Evolutionary conservation across 2,113 vertebrate genomes (phyloP).

Genomic region (Urocitellus parryii): DNA sequence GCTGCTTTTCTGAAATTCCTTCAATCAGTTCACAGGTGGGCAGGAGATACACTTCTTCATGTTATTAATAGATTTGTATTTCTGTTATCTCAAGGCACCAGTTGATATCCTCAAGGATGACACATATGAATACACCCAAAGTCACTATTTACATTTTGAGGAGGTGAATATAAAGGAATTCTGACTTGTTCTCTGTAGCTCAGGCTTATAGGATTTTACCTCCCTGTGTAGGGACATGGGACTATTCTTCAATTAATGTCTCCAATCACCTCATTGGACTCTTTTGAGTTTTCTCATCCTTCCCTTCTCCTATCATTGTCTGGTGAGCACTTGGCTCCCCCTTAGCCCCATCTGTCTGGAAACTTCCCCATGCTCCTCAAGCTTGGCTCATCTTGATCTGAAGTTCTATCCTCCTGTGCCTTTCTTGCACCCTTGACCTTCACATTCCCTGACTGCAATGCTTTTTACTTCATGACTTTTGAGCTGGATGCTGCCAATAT

Average conservation of each 20-base stretch:
- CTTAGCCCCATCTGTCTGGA: background rate
- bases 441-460: background rate
- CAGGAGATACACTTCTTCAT: background rate
- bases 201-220: background rate
- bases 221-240: background rate
- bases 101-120: background rate
- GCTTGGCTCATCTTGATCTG: rapidly evolving
- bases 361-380: background rate
- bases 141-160: background rate
- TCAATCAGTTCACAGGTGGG: background rate
- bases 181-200: background rate
- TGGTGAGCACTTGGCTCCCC: background rate
- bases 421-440: background rate
- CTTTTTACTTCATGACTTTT: background rate
- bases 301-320: background rate
- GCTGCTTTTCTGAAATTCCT: background rate
- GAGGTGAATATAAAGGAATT: background rate
- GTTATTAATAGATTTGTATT: background rate
- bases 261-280: too few species aligned
- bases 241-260: background rate
- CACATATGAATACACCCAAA: background rate
- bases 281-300: background rate
- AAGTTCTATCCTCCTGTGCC: background rate
- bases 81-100: background rate
- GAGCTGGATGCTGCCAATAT: background rate